phyloP scores from a whole-genome alignment of 2,113 vertebrate species.

The Grantiella picta region DNA sequence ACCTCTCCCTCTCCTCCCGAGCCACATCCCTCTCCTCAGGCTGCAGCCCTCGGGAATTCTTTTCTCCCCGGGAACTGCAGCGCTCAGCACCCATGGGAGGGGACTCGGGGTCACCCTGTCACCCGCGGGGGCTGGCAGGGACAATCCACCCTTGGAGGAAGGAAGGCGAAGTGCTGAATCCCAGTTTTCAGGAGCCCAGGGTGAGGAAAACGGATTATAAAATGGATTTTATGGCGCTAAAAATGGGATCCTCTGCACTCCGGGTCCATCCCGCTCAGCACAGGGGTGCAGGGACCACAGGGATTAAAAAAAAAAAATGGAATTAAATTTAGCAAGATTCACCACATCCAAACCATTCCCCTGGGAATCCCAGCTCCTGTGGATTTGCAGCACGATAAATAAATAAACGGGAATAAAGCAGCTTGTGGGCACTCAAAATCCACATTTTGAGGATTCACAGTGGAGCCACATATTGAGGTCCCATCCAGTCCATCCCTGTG shows the following conservation, averaged over 20 bases:
- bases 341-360: background rate
- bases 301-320: background rate
- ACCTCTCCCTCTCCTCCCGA: background rate
- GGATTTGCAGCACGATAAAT: background rate
- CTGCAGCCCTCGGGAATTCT: background rate
- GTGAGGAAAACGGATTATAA: background rate
- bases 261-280: fast-evolving
- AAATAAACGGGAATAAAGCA: background rate
- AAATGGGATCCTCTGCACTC: fast-evolving
- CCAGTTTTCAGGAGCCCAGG: fast-evolving
- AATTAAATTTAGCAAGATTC: background rate
- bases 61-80: background rate
- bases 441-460: too few species aligned
- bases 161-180: background rate
- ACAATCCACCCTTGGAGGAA: background rate
- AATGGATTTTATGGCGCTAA: background rate
- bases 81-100: background rate
- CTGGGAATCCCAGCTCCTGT: background rate
- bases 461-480: background rate
- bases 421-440: background rate
- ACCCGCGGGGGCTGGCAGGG: background rate
- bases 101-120: background rate
- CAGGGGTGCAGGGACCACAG: background rate
- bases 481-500: background rate
- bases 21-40: background rate